phyloP scores from a whole-genome alignment of 2,888 invertebrate species.

The Agrochola circellaris region DNA sequence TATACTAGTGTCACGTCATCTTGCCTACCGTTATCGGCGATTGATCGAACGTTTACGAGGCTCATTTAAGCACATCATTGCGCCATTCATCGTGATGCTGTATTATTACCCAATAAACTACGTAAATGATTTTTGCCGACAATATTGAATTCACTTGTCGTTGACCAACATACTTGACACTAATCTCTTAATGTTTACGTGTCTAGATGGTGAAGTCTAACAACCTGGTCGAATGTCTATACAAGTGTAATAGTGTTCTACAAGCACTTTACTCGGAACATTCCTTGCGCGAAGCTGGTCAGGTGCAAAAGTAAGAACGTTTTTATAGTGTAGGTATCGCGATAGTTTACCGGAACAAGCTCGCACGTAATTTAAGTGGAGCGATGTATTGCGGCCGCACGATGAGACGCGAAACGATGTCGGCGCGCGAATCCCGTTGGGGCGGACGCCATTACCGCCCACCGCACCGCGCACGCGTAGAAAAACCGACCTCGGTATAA shows the following conservation, averaged over 20 bases:
- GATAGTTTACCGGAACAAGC: slow-evolving; percentile 87
- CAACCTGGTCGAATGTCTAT: slow-evolving; percentile 57
- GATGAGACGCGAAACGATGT: slow-evolving; percentile 89
- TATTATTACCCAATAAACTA: slow-evolving; percentile 68
- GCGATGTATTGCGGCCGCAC: slow-evolving; percentile 89
- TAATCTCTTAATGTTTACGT: slow-evolving; percentile 61
- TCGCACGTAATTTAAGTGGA: slow-evolving; percentile 88
- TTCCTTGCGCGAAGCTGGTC: slow-evolving; percentile 54
- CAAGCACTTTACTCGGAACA: slow-evolving; percentile 57
- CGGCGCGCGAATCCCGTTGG: slow-evolving; percentile 88
- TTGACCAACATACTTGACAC: slow-evolving; percentile 62
- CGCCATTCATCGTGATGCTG: slow-evolving; percentile 76
- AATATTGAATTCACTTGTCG: slow-evolving; percentile 68
- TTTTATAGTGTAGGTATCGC: slow-evolving; percentile 78
- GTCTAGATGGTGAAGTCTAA: slow-evolving; percentile 46
- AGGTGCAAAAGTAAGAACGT: slow-evolving; percentile 70
- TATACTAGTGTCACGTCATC: slow-evolving; percentile 71
- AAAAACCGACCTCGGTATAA: slow-evolving; percentile 86
- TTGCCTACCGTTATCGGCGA: slow-evolving; percentile 79
- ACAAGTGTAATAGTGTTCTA: slow-evolving; percentile 58
- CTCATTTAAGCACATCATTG: slow-evolving; percentile 77
- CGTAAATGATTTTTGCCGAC: slow-evolving; percentile 73
- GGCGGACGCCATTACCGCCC: slow-evolving; percentile 89
- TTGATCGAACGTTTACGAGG: slow-evolving; percentile 78
- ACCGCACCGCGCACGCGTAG: slow-evolving; percentile 86